Base-by-base conservation (phyloP, 2,888 invertebrate species). In the Synanthedon vespiformis region DNA sequence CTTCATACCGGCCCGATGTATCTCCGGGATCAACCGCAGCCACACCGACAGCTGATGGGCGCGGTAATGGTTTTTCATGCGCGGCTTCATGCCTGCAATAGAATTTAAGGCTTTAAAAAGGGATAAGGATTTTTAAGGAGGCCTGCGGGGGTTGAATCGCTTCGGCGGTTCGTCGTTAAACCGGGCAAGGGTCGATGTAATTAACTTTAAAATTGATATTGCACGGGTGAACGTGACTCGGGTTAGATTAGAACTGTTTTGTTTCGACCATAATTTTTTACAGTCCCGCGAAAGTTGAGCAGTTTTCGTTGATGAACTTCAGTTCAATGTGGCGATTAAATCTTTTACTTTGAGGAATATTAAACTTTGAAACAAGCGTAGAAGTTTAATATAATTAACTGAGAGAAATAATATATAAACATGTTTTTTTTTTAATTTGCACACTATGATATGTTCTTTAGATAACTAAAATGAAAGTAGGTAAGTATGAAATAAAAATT, bases 21-120 rank as follows among this genome's bases (percentile, higher is more conserved):
- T 90, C 81, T 97, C 97, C 6, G 98, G 98, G 64, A 98, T 95
- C 53, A 98, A 89, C 54, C 97, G 93, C 53, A 97, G 82, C 98
- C 98, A 98, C 60, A 98, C 95, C 56, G 97, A 97, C 59, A 98
- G 89, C 78, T 97, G 96, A 87, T 97, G 97, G n/a, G 97, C 96
- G 49, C 97, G 91, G 88, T 96, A 98, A 88, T 97, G 97, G 83
- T 96, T 96, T 81, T 95, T 95, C 90, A 96, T 92, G 65, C 94
- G 92, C 12, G 97, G 96, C 74, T 96, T 95, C 92, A 94, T 93
- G 59, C 96, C 97, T 97, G 91, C 67, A 78, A 81, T 61, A 67
- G 65, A 77, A 73, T 72, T 54, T 70, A 61, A 66, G 68, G 64
- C 62, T 44, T 14, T 44, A 44, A 56, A 67, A 70, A 70, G 61